Percentiles rank a stretch among this genome's conserved stretches.
Conservation (phyloP, 2,888 invertebrate genomes). For the Trilocha varians region DNA sequence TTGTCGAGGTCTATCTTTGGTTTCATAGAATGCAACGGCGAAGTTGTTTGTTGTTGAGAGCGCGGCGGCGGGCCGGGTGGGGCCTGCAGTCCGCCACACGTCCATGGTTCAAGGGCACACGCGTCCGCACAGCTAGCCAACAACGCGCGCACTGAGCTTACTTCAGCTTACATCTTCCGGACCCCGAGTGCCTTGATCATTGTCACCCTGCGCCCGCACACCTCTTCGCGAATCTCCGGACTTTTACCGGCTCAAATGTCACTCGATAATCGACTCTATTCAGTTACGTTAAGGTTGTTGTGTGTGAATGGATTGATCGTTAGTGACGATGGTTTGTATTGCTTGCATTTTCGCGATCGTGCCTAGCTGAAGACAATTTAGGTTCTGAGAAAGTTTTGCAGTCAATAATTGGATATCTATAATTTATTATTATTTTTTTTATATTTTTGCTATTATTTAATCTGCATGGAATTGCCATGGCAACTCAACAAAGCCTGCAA, state of each 20-base stretch:
- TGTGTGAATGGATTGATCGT: too few species aligned
- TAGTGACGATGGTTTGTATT: background rate
- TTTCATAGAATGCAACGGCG: slow-evolving; percentile 86
- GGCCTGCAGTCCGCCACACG: slow-evolving; percentile 2
- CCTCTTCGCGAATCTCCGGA: background rate
- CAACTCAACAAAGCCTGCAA: too few species aligned
- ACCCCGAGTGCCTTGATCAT: background rate
- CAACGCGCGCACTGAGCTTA: background rate
- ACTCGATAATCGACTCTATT: background rate
- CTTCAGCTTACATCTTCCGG: background rate
- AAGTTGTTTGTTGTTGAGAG: slow-evolving; percentile 54
- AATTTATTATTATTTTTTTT: too few species aligned
- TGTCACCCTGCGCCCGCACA: background rate
- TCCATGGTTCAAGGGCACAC: slow-evolving; percentile 3
- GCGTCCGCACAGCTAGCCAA: background rate
- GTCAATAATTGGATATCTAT: background rate
- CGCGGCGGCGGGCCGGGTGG: background rate
- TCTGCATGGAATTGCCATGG: too few species aligned
- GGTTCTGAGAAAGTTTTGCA: background rate
- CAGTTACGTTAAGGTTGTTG: background rate
- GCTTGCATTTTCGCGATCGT: background rate
- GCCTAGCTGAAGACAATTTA: background rate
- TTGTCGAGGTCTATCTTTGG: slow-evolving; percentile 66
- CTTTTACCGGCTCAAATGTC: background rate
- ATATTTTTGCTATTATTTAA: too few species aligned